Evolutionary conservation across 1,140 invertebrate species (phyloP).

Genomic region (Eumeta japonica): DNA sequence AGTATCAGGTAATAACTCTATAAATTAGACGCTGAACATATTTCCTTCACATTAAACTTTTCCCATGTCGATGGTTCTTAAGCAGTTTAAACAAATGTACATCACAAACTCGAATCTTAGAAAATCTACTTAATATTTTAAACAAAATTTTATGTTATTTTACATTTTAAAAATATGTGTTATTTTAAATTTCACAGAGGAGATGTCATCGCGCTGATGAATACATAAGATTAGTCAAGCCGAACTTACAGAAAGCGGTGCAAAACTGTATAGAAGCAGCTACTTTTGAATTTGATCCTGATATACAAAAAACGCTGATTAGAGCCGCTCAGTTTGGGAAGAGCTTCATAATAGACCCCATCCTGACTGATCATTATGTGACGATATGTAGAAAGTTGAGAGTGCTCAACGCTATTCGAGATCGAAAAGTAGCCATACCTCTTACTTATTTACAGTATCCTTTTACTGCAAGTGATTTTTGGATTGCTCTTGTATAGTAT

Average conservation of each 20-base stretch:
- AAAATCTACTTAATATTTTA: no score
- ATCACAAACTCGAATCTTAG: no score
- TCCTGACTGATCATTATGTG: slow-evolving; percentile 79
- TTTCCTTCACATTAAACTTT: no score
- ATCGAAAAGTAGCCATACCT: slow-evolving; percentile 85
- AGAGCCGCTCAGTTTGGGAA: slow-evolving; percentile 93
- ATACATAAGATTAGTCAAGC: slow-evolving; percentile 85
- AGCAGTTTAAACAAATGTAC: no score
- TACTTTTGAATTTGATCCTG: slow-evolving; percentile 83
- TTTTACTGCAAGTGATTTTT: slow-evolving; percentile 49
- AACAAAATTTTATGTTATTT: no score
- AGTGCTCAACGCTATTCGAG: slow-evolving; percentile 88
- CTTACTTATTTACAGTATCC: slow-evolving; percentile 89
- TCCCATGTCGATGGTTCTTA: no score
- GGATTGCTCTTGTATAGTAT: no score
- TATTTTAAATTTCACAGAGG: slow-evolving; percentile 61
- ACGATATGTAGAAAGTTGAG: slow-evolving; percentile 84
- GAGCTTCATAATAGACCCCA: slow-evolving; percentile 76
- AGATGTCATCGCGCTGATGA: slow-evolving; percentile 89
- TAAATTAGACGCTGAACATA: no score
- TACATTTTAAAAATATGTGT: no score
- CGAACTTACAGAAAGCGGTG: slow-evolving; percentile 76
- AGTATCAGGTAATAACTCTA: no score
- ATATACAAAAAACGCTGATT: slow-evolving; percentile 86
- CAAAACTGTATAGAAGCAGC: slow-evolving; percentile 89